These are phyloP conservation scores for Psylliodes chrysocephalus DNA, from an alignment of 2,888 invertebrate species.

Conservation along the genomic window DNA sequence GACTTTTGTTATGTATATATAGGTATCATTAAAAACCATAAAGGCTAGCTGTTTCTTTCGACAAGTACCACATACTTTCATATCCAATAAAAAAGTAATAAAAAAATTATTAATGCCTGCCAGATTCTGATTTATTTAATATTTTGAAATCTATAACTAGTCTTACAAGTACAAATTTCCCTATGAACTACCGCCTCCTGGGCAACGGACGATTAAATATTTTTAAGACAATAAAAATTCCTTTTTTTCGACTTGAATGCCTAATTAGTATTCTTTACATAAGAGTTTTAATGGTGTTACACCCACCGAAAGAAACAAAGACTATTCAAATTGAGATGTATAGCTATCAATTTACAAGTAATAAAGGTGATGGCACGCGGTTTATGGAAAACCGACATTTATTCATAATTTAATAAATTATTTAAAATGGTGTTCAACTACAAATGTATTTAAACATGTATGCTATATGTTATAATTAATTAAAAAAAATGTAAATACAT, in stretches of 20 bases:
- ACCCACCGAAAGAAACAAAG: constrained; percentile 6
- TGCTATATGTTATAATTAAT: too few relatives aligned
- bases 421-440: too few relatives aligned
- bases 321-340: constrained; percentile 1
- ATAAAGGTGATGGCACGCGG: too few relatives aligned
- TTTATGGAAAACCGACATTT: too few relatives aligned
- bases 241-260: not conserved
- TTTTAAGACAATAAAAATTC: constrained; percentile 7
- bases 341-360: not conserved
- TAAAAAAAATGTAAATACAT: too few relatives aligned
- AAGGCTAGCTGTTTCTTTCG: too few relatives aligned
- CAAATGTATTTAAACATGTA: too few relatives aligned
- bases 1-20: too few relatives aligned
- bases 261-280: constrained; percentile 6
- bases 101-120: not conserved
- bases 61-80: not conserved
- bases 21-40: too few relatives aligned
- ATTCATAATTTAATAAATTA: too few relatives aligned
- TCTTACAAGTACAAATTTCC: constrained; percentile 3
- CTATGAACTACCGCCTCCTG: constrained; percentile 1
- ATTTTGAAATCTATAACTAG: not conserved
- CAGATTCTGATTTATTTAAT: not conserved
- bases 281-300: not conserved
- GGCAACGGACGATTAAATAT: not conserved
- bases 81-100: constrained; percentile 3